A percentile compares a stretch with the other conserved stretches of the same genome.
Conservation (phyloP, 1,140 invertebrate genomes). For the Leptestheria dahalacensis region DNA sequence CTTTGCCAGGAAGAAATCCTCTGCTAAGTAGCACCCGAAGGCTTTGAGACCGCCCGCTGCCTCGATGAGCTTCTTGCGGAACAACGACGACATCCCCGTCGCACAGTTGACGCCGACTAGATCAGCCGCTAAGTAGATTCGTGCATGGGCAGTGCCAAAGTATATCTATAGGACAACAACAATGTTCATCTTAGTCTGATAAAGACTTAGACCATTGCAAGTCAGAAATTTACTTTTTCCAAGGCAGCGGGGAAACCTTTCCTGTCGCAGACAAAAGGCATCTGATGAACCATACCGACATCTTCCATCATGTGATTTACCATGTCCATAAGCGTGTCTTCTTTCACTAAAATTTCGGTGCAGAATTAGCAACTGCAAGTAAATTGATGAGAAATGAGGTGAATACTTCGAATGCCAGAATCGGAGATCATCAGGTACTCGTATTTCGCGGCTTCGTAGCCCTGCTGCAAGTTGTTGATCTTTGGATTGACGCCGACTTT, state of each 20-base stretch:
- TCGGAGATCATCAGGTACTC: slow-evolving; percentile 91
- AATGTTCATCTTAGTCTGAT: too few relatives aligned
- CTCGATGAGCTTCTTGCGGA: slow-evolving; percentile 78
- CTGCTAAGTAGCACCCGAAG: slow-evolving; percentile 89
- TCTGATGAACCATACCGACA: slow-evolving; percentile 91
- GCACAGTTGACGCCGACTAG: slow-evolving; percentile 87
- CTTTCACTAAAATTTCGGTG: slow-evolving; percentile 47
- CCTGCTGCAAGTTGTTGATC: slow-evolving; percentile 98
- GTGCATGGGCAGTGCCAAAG: slow-evolving; percentile 92
- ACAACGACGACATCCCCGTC: slow-evolving; percentile 94
- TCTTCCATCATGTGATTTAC: slow-evolving; percentile 73
- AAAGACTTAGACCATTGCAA: too few relatives aligned
- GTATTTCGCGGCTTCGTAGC: slow-evolving; percentile 76
- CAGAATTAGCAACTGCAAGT: not conserved
- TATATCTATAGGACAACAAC: slow-evolving; percentile 51
- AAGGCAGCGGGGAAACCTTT: slow-evolving; percentile 85
- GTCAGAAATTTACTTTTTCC: slow-evolving; percentile 86
- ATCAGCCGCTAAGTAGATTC: slow-evolving; percentile 89
- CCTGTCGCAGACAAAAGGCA: slow-evolving; percentile 89
- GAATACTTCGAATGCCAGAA: slow-evolving; percentile 77
- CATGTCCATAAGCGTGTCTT: slow-evolving; percentile 92
- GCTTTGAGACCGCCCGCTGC: slow-evolving; percentile 78
- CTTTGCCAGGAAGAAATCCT: slow-evolving; percentile 96
- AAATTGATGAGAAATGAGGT: not conserved
- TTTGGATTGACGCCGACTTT: slow-evolving; percentile 95